Evolutionary conservation across 2,797 vertebrate species (phyloP), one percentile per base, ranked within the genome.

Genomic region (Hypotaenidia okinawae): DNA sequence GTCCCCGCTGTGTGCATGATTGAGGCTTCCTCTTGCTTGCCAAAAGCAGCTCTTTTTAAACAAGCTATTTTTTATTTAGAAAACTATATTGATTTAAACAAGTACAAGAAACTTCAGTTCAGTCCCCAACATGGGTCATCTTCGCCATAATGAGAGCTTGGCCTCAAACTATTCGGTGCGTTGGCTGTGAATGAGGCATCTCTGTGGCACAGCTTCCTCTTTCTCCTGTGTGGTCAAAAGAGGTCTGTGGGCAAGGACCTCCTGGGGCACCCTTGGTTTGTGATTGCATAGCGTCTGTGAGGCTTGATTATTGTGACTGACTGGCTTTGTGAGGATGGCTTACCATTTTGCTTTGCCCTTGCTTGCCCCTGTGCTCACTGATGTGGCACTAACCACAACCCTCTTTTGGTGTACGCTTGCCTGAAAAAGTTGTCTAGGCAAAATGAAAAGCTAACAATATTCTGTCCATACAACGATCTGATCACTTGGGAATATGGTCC

Each of bases 1-100:
- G 0, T n/a, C 79, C 80, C 94, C 59, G 79, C 68, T 73, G 64
- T 57, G 83, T 76, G 80, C 54, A 4, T 22, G 70, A 82, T 76
- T 82, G 87, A 91, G 86, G 69, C 89, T 18, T 89, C 78, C 92
- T 43, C 7, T 7, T 91, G 87, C 90, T 62, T 85, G 90, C 94
- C 58, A 18, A 87, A 55, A 84, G 75, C 70, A 87, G 58, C 68
- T 87, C 72, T 78, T 75, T 88, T 84, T 16, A 49, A 81, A 52
- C 25, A 35, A 52, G 43, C 19, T 62, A 6, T 49, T 95, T 45
- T 95, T 87, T 66, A 41, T 68, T 92, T 86, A 63, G 61, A 75
- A 93, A 89, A 81, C 14, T 75, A 13, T 69, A 80, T 81, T 92
- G 72, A 80, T 87, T 96, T 90, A 84, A 95, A 72, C 30, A 83